Conservation (phyloP, 2,888 invertebrate species). For the Sepioteuthis lessoniana region DNA sequence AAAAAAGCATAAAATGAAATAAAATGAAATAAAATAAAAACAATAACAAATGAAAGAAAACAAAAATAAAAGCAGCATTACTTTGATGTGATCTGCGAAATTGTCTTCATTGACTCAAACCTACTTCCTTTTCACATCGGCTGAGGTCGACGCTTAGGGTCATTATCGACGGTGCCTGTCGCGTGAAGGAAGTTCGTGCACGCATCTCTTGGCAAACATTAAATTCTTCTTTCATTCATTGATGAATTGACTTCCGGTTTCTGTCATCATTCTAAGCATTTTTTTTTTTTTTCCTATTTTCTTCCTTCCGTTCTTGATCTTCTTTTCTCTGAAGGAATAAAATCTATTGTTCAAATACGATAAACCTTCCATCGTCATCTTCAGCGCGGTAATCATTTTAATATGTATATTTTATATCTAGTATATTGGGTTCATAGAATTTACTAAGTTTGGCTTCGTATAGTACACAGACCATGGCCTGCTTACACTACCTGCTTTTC, state of each 20-base stretch:
- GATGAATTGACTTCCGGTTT: neutral
- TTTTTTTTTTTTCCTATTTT: no score
- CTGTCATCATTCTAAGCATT: neutral
- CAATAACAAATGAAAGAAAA: neutral
- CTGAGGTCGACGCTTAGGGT: no score
- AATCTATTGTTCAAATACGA: no score
- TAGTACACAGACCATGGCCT: no score
- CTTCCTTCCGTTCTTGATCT: no score
- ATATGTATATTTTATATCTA: no score
- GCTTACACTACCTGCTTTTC: no score
- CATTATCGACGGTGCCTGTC: neutral
- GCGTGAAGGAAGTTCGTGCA: slow-evolving; percentile 3
- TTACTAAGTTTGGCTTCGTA: no score
- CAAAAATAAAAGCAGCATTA: neutral
- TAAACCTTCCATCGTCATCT: no score
- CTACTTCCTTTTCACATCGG: neutral
- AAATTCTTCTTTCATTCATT: neutral
- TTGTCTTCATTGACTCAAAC: neutral
- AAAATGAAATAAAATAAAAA: neutral
- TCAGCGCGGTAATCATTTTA: no score
- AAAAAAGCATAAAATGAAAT: neutral
- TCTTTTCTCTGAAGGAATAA: no score
- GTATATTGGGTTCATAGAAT: no score
- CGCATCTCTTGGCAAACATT: neutral
- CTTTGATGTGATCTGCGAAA: slow-evolving; percentile 17